These are phyloP conservation scores for Poecilia picta DNA, from an alignment of 2,797 vertebrate genomes.

Conservation along the genomic window DNA sequence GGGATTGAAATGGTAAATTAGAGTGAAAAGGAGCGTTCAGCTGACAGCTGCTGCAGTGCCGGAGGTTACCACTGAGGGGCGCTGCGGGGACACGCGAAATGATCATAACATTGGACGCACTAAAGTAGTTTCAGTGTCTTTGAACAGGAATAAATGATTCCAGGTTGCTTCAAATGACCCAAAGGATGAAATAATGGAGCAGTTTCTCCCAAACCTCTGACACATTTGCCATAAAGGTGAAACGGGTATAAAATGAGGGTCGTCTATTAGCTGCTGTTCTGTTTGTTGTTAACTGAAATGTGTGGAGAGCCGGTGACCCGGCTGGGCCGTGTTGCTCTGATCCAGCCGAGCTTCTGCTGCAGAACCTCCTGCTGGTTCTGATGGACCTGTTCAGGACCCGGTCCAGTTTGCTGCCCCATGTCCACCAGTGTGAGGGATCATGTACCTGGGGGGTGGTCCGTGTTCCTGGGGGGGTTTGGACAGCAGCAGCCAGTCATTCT, in stretches of 20 bases:
- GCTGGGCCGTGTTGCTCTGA: background rate
- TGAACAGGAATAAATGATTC: background rate
- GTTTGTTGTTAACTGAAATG: background rate
- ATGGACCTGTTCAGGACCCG: background rate
- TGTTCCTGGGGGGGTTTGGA: background rate
- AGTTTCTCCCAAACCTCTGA: background rate
- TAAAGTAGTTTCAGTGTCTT: background rate
- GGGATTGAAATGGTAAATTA: background rate
- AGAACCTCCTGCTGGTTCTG: background rate
- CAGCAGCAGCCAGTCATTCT: background rate
- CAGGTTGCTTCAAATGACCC: background rate
- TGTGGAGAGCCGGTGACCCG: background rate
- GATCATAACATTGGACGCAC: background rate
- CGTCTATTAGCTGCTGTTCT: background rate
- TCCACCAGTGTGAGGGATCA: background rate
- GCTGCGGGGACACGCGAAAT: slow-evolving; percentile 32
- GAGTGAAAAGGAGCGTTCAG: slow-evolving; percentile 29
- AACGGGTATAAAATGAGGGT: background rate
- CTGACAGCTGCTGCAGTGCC: slow-evolving; percentile 49
- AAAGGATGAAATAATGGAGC: background rate
- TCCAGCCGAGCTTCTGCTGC: background rate
- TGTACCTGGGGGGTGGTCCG: too few species aligned
- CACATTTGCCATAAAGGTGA: too few species aligned
- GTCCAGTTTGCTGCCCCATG: background rate
- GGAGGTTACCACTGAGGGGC: slow-evolving; percentile 51